Evolutionary conservation across 92 coral and sea anemone genomes (phyloP).

Genomic region (Metridium senile): DNA sequence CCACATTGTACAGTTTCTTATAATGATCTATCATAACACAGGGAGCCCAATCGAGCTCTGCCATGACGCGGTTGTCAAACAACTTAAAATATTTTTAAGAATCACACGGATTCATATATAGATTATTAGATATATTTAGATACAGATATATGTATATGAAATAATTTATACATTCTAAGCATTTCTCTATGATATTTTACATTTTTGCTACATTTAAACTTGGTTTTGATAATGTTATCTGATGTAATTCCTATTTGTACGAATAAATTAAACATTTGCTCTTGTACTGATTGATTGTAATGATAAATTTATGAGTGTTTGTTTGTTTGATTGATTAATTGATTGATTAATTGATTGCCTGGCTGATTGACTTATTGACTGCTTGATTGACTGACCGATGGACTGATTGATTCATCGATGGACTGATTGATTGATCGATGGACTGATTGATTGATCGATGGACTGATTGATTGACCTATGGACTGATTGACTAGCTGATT

Average conservation of each 20-base stretch:
- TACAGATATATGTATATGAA: not conserved
- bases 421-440: not conserved
- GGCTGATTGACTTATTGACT: not conserved
- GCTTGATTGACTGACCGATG: not conserved
- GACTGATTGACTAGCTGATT: not conserved
- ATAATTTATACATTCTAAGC: not conserved
- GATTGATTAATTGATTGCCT: not conserved
- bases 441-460: not conserved
- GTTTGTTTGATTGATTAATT: not conserved
- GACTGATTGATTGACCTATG: not conserved
- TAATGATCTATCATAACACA: not conserved
- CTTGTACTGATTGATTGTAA: not conserved
- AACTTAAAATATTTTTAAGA: not conserved
- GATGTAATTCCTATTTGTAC: conserved; percentile 6
- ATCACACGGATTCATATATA: not conserved
- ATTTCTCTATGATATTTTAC: conserved; percentile 6
- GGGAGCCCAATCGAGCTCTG: not conserved
- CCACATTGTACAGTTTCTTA: conserved; percentile 12
- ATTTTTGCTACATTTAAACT: conserved; percentile 7
- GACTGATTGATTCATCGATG: not conserved
- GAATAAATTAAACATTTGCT: not conserved
- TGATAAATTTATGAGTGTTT: not conserved
- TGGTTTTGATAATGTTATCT: conserved; percentile 10
- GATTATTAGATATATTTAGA: conserved; percentile 3
- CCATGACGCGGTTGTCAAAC: conserved; percentile 3